Percentiles rank a stretch among this genome's conserved stretches.
These are phyloP conservation scores for Drosophila mayri DNA, from an alignment of 1,140 invertebrate genomes.

Conservation along the genomic window DNA sequence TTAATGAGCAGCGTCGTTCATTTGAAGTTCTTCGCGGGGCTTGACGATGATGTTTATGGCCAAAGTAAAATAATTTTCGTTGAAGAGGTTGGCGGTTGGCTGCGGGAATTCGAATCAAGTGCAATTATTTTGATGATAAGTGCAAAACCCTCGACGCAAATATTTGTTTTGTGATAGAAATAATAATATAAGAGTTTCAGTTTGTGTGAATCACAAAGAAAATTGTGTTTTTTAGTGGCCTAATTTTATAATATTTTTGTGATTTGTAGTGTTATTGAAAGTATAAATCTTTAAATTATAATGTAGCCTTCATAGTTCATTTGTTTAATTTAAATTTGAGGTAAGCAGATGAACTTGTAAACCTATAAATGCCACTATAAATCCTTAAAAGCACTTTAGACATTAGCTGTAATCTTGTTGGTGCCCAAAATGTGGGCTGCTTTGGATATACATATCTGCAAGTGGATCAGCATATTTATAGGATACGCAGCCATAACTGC, in stretches of 20 bases:
- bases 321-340: too few relatives aligned
- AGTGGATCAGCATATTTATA: conserved; percentile 17
- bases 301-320: neutral
- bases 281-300: neutral
- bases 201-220: neutral
- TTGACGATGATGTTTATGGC: conserved; percentile 38
- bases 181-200: neutral
- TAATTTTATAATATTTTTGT: neutral
- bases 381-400: neutral
- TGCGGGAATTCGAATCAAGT: conserved; percentile 19
- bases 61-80: conserved; percentile 10
- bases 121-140: conserved; percentile 16
- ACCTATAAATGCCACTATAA: neutral
- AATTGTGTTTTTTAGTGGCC: too few relatives aligned
- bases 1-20: conserved; percentile 40
- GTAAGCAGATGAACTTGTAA: too few relatives aligned
- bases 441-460: neutral
- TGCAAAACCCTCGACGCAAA: conserved; percentile 5
- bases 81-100: conserved; percentile 15
- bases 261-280: neutral
- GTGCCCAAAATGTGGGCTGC: conserved; percentile 7
- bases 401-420: conserved; percentile 1
- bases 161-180: neutral
- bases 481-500: conserved; percentile 27
- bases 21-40: conserved; percentile 45